Conservation (phyloP, 2,113 vertebrate species). For the Percopsis transmontana region DNA sequence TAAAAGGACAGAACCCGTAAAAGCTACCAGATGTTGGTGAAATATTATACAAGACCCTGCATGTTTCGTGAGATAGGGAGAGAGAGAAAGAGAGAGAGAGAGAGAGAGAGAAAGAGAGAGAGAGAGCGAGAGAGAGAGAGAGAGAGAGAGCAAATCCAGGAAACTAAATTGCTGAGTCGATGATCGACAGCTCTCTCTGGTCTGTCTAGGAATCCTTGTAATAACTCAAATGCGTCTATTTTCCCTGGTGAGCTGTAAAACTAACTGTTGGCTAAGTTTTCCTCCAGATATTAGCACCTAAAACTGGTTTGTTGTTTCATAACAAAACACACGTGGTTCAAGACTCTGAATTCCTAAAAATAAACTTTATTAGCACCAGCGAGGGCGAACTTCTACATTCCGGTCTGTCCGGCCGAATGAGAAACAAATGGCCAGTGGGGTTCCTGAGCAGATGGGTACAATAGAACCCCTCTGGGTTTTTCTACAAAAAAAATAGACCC, state of each 20-base stretch:
- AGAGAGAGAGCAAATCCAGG: constrained; percentile 60
- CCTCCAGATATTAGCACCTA: constrained; percentile 55
- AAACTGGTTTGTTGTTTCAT: constrained; percentile 22
- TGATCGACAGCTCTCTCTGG: constrained; percentile 38
- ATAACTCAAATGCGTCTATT: constrained; percentile 57
- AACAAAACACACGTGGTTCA: constrained; percentile 31
- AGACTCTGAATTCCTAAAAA: constrained; percentile 27
- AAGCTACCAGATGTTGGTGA: constrained; percentile 73
- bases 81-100: background rate
- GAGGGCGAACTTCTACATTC: constrained; percentile 43
- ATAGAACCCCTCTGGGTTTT: constrained; percentile 16
- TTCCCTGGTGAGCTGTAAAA: constrained; percentile 40
- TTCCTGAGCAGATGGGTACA: constrained; percentile 59
- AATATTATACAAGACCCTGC: constrained; percentile 68
- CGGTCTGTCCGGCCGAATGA: constrained; percentile 39
- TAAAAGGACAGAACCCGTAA: constrained; percentile 63
- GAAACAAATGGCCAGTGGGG: constrained; percentile 58
- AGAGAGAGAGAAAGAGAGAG: constrained; percentile 21
- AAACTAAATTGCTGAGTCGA: constrained; percentile 59
- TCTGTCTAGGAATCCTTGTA: constrained; percentile 56
- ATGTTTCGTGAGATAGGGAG: constrained; percentile 45
- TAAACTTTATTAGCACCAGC: constrained; percentile 20
- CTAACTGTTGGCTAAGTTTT: constrained; percentile 41
- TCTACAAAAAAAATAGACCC: background rate
- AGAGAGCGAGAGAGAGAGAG: constrained; percentile 20